phyloP scores from a whole-genome alignment of 2,797 vertebrate species.

The Buphagus erythrorhynchus region DNA sequence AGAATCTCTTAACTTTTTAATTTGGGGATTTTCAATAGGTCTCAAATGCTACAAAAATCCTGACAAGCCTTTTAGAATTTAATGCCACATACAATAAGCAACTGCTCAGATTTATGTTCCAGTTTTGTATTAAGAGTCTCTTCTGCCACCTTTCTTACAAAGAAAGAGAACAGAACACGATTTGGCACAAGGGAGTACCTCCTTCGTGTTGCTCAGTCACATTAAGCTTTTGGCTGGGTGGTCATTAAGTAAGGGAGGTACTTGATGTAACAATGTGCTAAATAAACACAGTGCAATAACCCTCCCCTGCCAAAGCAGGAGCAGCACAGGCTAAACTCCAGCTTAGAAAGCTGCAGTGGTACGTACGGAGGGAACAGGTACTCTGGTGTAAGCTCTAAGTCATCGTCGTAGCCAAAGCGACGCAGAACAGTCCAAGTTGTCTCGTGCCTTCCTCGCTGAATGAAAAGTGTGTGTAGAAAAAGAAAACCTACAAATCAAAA shows the following conservation, averaged over 20 bases:
- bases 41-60: not conserved
- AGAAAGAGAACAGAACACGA: not conserved
- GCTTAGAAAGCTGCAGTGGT: not conserved
- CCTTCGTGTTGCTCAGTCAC: not conserved
- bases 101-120: not conserved
- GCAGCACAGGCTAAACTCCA: not conserved
- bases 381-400: constrained; percentile 93
- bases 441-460: constrained; percentile 95
- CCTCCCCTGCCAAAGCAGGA: not conserved
- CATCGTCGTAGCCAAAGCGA: constrained; percentile 93
- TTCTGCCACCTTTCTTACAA: not conserved
- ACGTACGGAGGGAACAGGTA: constrained; percentile 92
- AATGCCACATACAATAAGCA: not conserved
- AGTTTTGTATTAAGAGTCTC: not conserved
- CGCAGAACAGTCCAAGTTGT: constrained; percentile 96
- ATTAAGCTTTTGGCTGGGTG: not conserved
- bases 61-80: not conserved
- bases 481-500: constrained; percentile 88
- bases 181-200: not conserved
- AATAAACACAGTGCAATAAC: not conserved
- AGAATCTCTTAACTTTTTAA: not conserved
- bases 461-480: constrained; percentile 95
- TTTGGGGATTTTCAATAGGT: not conserved
- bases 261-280: not conserved
- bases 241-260: not conserved